These are phyloP conservation scores for Epirrhoe alternata DNA, from an alignment of 2,888 invertebrate genomes.

Conservation along the genomic window DNA sequence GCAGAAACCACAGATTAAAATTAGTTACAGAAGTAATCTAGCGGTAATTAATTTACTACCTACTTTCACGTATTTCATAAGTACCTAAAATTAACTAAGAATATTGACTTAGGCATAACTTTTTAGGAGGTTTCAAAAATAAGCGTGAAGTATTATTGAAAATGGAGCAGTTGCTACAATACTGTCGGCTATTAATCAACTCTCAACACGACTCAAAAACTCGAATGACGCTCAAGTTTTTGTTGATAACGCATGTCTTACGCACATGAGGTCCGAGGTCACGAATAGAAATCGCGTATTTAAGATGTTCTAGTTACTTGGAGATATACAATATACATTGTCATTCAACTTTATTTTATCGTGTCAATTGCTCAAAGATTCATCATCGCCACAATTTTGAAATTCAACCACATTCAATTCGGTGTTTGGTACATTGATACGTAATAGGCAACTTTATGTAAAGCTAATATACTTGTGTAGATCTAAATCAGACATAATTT, in stretches of 20 bases:
- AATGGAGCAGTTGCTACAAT: slow-evolving; percentile 1
- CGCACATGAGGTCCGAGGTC: slow-evolving; percentile 29
- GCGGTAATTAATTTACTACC: background rate
- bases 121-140: background rate
- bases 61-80: no score
- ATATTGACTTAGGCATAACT: background rate
- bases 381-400: background rate
- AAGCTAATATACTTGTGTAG: no score
- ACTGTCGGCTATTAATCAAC: background rate
- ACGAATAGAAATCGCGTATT: slow-evolving; percentile 22
- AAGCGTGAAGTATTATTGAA: background rate
- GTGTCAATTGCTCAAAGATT: background rate
- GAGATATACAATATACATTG: slow-evolving; percentile 1
- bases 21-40: background rate
- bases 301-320: background rate
- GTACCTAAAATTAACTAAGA: background rate
- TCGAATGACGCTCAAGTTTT: slow-evolving; percentile 21
- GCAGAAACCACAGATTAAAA: background rate
- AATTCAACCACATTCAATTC: no score
- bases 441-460: no score
- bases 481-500: no score
- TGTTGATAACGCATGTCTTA: slow-evolving; percentile 26
- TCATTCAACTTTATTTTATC: background rate
- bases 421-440: no score
- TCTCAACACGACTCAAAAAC: background rate